Conservation (phyloP, 2,888 invertebrate species). For the Plagiodera versicolora region DNA sequence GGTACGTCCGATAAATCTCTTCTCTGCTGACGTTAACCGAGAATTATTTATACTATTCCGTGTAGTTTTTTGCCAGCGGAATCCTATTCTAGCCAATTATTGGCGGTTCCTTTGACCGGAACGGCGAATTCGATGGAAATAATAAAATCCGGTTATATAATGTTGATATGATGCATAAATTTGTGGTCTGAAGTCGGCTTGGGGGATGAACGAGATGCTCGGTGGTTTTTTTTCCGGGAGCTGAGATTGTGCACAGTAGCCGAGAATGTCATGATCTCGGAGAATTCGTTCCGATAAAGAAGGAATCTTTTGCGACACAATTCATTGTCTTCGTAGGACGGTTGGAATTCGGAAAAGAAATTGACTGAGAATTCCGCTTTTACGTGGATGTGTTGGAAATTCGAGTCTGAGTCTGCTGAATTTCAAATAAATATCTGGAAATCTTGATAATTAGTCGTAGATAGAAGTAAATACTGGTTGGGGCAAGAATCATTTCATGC, state of each 20-base stretch:
- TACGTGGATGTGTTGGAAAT: background rate
- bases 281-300: conserved; percentile 5
- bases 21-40: conserved; percentile 44
- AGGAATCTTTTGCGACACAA: background rate
- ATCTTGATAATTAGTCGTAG: too few relatives aligned
- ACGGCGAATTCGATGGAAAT: conserved; percentile 25
- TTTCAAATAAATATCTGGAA: background rate
- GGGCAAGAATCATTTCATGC: too few relatives aligned
- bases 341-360: conserved; percentile 6
- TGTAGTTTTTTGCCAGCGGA: conserved; percentile 42
- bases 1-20: conserved; percentile 51
- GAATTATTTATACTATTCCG: conserved; percentile 52
- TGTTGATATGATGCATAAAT: conserved; percentile 30
- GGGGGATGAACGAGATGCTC: conserved; percentile 23
- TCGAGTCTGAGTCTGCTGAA: background rate
- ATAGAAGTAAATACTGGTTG: too few relatives aligned
- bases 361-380: background rate
- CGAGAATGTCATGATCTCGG: conserved; percentile 2
- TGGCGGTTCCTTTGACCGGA: conserved; percentile 39
- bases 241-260: conserved; percentile 9
- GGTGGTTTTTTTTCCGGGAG: conserved; percentile 8
- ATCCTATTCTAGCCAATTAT: conserved; percentile 50
- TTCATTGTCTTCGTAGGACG: conserved; percentile 2
- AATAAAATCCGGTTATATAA: conserved; percentile 28
- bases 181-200: conserved; percentile 8